Percentiles rank a stretch among this genome's conserved stretches.
Conservation (phyloP, 2,888 invertebrate genomes). For the Rhingia campestris region DNA sequence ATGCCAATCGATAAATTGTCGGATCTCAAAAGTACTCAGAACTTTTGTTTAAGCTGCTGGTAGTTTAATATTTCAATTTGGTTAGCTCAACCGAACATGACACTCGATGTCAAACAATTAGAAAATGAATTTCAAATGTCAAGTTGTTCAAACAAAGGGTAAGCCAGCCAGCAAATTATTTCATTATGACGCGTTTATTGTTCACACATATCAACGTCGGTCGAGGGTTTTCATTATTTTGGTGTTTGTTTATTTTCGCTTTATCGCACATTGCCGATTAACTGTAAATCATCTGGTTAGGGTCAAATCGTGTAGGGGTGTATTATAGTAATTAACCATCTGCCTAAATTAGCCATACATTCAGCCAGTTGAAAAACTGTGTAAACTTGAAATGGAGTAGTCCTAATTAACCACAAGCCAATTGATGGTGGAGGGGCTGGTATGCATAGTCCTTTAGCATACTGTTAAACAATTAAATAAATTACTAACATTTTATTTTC, state of each 20-base stretch:
- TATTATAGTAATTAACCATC: slow-evolving; percentile 63
- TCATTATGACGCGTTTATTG: slow-evolving; percentile 34
- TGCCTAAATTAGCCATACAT: slow-evolving; percentile 40
- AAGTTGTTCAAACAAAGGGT: slow-evolving; percentile 22
- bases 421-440: too few species aligned
- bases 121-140: slow-evolving; percentile 14
- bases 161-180: slow-evolving; percentile 22
- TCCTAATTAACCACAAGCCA: slow-evolving; percentile 14
- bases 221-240: neutral
- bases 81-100: neutral
- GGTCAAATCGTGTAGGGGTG: slow-evolving; percentile 47
- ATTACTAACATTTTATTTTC: neutral
- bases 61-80: too few species aligned
- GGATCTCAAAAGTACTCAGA: too few species aligned
- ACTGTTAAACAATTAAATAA: neutral
- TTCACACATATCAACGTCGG: slow-evolving; percentile 40
- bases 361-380: slow-evolving; percentile 4
- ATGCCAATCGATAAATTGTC: too few species aligned
- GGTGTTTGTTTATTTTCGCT: slow-evolving; percentile 3
- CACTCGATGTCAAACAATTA: slow-evolving; percentile 34
- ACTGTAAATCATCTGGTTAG: slow-evolving; percentile 17
- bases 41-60: too few species aligned
- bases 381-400: slow-evolving; percentile 1
- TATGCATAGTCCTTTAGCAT: too few species aligned
- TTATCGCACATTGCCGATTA: slow-evolving; percentile 9